Evolutionary conservation across 2,888 invertebrate species (phyloP), one percentile per base, ranked within the genome.

Genomic region (Scelioninae gen. 1): DNA sequence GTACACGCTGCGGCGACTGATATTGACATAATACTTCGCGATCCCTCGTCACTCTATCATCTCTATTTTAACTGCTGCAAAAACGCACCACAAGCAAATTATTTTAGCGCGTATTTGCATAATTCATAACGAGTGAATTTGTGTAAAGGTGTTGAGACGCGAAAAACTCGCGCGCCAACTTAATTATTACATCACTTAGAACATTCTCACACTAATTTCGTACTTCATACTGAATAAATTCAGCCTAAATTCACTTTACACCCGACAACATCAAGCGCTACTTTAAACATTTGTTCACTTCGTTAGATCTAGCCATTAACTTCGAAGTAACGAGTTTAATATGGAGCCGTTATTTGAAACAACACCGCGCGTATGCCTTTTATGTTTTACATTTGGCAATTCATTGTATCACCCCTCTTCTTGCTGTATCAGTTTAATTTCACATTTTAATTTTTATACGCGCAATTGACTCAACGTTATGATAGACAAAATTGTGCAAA

Each of bases 251-350:
- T 76, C 45, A 40, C 45, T 53, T 13, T 31, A 38, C 40, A 15
- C 15, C 13, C 56, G 51, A 66, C 47, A 47, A 53, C 58, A 43
- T 40, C 63, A 11, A 49, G 51, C 78, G 71, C 58, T 51, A 55
- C 62, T 68, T 62, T 55, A 77, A 68, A 77, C 68, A 69, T 77
- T 69, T 69, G 69, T 77, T 69, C 68, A 43, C 62, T 68, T 62
- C 68, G 66, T 76, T 66, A 66, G 66, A 65, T 51, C 51, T 29
- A 31, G 40, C 43, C 65, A 51, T 75, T 75, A 75, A 75, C 56
- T 65, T 40, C n/a, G 60, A 38, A 38, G 49, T 43, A 53, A 62
- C 60, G 71, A 69, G 58, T 49, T 71, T 60, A 71, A 51, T 51
- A 43, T 29, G 45, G 53, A n/a, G 16, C 45, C 15, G 55, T 63